Evolutionary conservation across 2,113 vertebrate genomes (phyloP).

Genomic region (Sprattus sprattus): DNA sequence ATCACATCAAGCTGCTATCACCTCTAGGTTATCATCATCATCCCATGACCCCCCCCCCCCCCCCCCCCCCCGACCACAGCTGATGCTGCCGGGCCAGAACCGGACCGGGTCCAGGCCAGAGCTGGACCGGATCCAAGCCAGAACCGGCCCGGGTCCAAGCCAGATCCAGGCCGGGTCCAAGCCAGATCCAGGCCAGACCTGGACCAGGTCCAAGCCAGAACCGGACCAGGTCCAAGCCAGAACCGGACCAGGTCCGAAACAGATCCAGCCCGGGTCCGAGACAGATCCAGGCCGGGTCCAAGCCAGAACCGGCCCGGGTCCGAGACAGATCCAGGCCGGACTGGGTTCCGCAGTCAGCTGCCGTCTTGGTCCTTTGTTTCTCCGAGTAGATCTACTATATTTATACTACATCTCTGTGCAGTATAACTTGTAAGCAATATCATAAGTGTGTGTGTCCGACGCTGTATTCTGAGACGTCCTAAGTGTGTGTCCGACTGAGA

Average conservation of each 20-base stretch:
- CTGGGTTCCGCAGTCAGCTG: not conserved
- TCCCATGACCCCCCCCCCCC: not conserved
- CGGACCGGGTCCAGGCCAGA: not conserved
- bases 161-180: not conserved
- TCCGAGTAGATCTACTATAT: conserved; percentile 19
- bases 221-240: not conserved
- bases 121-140: not conserved
- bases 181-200: not conserved
- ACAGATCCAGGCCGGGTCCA: not conserved
- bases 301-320: not conserved
- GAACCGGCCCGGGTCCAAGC: too few species aligned
- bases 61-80: not conserved
- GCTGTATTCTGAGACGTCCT: conserved; percentile 50
- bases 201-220: not conserved
- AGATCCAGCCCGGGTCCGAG: too few species aligned
- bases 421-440: conserved; percentile 59
- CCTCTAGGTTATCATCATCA: conserved; percentile 4
- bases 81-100: not conserved
- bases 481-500: conserved; percentile 48
- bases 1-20: conserved; percentile 24
- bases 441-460: conserved; percentile 50
- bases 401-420: conserved; percentile 26
- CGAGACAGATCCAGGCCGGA: not conserved
- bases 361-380: not conserved
- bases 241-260: not conserved